Evolutionary conservation across 1,140 invertebrate species (phyloP).

Genomic region (Cataglyphis hispanica): DNA sequence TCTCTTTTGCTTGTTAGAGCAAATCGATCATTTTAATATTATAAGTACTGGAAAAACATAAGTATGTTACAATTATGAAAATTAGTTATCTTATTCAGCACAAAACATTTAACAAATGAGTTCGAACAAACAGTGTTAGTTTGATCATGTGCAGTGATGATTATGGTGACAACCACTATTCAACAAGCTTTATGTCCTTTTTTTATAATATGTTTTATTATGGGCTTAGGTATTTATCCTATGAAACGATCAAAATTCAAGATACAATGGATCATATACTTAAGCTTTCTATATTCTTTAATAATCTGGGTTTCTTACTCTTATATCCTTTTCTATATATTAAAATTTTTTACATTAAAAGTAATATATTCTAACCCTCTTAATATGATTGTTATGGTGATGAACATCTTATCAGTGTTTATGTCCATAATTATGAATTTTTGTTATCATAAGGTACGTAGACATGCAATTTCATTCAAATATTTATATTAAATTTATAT

Average conservation of each 20-base stretch:
- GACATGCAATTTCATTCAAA: background rate
- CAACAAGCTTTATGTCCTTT: constrained; percentile 10
- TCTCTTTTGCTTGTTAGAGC: background rate
- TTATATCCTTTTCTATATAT: background rate
- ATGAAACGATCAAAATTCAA: background rate
- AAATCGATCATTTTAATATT: constrained; percentile 2
- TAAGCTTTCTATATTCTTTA: background rate
- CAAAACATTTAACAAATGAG: background rate
- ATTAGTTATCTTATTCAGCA: background rate
- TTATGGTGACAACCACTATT: background rate
- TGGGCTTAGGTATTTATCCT: constrained; percentile 11
- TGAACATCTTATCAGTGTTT: background rate
- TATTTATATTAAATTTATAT: background rate
- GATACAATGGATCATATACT: background rate
- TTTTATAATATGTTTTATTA: background rate
- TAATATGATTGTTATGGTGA: background rate
- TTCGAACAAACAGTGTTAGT: background rate
- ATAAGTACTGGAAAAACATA: background rate
- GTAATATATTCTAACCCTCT: background rate
- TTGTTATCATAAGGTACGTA: constrained; percentile 19
- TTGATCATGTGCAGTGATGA: background rate
- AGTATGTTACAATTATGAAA: background rate
- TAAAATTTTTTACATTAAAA: background rate
- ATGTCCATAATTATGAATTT: background rate
- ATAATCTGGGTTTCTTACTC: background rate